These are phyloP conservation scores for Thyatira batis DNA, from an alignment of 2,888 invertebrate genomes.

Conservation along the genomic window DNA sequence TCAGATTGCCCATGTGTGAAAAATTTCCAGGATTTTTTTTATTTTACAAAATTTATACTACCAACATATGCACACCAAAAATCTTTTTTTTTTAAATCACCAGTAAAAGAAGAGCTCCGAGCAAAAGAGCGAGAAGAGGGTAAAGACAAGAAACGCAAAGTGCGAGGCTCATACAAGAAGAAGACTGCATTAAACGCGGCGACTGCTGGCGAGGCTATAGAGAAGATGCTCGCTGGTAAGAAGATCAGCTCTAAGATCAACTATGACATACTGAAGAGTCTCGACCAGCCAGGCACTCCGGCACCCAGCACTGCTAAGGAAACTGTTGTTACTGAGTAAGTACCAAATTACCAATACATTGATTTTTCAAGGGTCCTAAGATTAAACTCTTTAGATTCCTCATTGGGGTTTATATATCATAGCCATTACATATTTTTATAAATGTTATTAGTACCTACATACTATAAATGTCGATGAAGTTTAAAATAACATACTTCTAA, in stretches of 20 bases:
- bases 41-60: no score
- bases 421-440: no score
- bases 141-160: constrained; percentile 91
- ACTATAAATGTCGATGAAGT: no score
- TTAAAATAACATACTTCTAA: no score
- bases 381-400: no score
- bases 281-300: constrained; percentile 78
- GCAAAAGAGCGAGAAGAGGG: constrained; percentile 93
- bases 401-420: no score
- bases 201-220: constrained; percentile 94
- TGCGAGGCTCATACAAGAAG: constrained; percentile 84
- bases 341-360: no score
- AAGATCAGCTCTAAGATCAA: constrained; percentile 98
- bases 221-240: constrained; percentile 97
- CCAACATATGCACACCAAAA: no score
- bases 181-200: constrained; percentile 85
- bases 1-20: constrained; percentile 1
- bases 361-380: no score
- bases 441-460: no score
- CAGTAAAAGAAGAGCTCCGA: constrained; percentile 91
- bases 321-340: constrained; percentile 31
- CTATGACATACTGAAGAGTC: constrained; percentile 95
- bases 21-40: neutral
- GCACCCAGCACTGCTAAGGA: constrained; percentile 34
- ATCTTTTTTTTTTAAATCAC: constrained; percentile 19